Percentiles rank a stretch among this genome's conserved stretches.
phyloP scores from a whole-genome alignment of 2,113 vertebrate genomes.

The Platysteira castanea region DNA sequence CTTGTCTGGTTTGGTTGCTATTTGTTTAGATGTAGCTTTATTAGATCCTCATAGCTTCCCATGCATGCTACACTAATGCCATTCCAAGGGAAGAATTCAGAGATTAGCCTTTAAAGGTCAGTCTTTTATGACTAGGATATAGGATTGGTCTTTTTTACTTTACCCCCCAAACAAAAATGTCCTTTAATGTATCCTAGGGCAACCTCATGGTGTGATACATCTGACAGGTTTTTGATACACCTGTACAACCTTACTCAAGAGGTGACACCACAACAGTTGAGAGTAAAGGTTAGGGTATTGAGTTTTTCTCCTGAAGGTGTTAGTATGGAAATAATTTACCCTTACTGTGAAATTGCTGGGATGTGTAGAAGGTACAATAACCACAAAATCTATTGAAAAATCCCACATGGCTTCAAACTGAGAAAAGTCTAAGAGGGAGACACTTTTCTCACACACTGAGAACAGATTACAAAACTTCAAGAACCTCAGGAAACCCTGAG shows the following conservation, averaged over 20 bases:
- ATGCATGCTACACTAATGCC: neutral
- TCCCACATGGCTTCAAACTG: neutral
- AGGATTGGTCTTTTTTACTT: neutral
- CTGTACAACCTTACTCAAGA: neutral
- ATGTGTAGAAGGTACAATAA: neutral
- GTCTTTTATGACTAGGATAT: neutral
- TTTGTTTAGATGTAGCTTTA: neutral
- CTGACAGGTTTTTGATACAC: neutral
- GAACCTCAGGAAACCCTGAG: neutral
- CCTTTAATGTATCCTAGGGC: neutral
- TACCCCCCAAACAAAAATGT: neutral
- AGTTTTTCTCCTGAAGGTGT: neutral
- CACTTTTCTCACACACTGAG: too few relatives aligned
- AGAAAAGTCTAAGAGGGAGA: neutral
- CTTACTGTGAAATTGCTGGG: neutral
- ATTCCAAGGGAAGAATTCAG: neutral
- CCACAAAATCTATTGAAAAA: neutral
- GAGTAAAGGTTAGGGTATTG: neutral
- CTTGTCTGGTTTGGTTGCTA: neutral
- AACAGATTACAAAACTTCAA: neutral
- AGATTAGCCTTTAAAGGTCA: neutral
- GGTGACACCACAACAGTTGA: too few relatives aligned
- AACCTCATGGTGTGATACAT: neutral
- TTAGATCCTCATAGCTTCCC: neutral
- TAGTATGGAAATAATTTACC: neutral